A percentile compares a stretch with the other conserved stretches of the same genome.
Evolutionary conservation across 1,140 invertebrate genomes (phyloP).

Genomic region (Aphelenchoides besseyi): DNA sequence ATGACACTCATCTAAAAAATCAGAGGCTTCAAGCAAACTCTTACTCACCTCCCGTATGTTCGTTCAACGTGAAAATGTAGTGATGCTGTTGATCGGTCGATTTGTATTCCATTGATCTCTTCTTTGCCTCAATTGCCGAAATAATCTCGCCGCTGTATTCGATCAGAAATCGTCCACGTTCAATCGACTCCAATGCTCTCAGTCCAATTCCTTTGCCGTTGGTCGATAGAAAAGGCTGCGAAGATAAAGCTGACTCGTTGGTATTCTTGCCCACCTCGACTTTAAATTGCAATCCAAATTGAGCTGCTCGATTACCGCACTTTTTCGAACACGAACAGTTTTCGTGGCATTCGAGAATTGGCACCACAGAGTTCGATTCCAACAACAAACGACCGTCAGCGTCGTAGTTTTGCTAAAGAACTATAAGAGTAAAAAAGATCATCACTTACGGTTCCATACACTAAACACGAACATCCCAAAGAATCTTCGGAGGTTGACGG

Average conservation of each 20-base stretch:
- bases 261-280: too few species aligned
- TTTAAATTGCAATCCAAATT: slow-evolving; percentile 10
- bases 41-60: neutral
- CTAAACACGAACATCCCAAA: neutral
- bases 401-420: neutral
- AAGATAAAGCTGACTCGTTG: too few species aligned
- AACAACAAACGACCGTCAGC: neutral
- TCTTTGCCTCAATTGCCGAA: slow-evolving; percentile 25
- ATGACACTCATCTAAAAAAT: neutral
- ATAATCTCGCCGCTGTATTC: slow-evolving; percentile 46
- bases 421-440: neutral
- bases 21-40: too few species aligned
- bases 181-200: slow-evolving; percentile 21
- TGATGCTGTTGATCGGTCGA: neutral
- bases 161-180: slow-evolving; percentile 31
- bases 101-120: neutral
- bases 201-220: slow-evolving; percentile 38
- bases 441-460: neutral
- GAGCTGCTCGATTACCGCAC: slow-evolving; percentile 15
- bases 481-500: neutral
- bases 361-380: neutral
- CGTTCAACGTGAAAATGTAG: slow-evolving; percentile 12
- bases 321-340: slow-evolving; percentile 4
- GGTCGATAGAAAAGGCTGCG: slow-evolving; percentile 11
- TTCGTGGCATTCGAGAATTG: slow-evolving; percentile 1